These are phyloP conservation scores for Zoroaster sp. DNA, from an alignment of 53 echinoderm and acorn worm species.

Conservation along the genomic window DNA sequence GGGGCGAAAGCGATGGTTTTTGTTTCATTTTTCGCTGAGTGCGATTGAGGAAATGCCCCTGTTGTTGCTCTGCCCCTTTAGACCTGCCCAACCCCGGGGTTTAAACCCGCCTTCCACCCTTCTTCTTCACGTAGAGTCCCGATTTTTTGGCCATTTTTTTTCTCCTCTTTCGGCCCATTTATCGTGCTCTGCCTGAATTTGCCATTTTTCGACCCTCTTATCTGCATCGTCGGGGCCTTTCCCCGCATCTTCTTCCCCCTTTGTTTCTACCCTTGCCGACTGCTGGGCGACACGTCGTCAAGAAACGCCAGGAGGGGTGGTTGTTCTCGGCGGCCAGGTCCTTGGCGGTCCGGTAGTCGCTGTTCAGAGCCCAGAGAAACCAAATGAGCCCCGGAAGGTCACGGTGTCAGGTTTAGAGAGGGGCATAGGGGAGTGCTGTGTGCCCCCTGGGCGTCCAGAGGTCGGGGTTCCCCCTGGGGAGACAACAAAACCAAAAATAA, in stretches of 20 bases:
- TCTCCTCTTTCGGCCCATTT: constrained; percentile 56
- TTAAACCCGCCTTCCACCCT: no score
- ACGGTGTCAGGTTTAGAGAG: constrained; percentile 68
- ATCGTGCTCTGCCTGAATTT: constrained; percentile 60
- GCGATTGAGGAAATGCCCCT: not conserved
- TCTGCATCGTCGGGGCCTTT: constrained; percentile 84
- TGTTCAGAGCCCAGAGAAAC: constrained; percentile 92
- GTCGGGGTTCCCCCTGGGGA: constrained; percentile 83
- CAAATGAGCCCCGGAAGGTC: constrained; percentile 84
- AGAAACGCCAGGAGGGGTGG: constrained; percentile 61
- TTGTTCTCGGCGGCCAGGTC: constrained; percentile 84
- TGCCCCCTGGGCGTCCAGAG: constrained; percentile 77
- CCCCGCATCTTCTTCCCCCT: constrained; percentile 74
- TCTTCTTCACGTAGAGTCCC: constrained; percentile 28
- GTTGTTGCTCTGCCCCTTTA: not conserved
- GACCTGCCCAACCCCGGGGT: no score
- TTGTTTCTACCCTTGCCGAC: constrained; percentile 63
- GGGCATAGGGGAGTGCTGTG: constrained; percentile 87
- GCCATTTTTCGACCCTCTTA: constrained; percentile 64
- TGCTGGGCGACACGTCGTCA: constrained; percentile 76
- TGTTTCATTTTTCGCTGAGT: not conserved
- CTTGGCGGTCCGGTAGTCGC: constrained; percentile 80
- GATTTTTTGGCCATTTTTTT: constrained; percentile 39
- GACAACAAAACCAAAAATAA: not conserved
- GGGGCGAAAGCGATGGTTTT: no score